Evolutionary conservation across 2,888 invertebrate genomes (phyloP), one percentile per base, ranked within the genome.

Genomic region (Geophilus truncorum): DNA sequence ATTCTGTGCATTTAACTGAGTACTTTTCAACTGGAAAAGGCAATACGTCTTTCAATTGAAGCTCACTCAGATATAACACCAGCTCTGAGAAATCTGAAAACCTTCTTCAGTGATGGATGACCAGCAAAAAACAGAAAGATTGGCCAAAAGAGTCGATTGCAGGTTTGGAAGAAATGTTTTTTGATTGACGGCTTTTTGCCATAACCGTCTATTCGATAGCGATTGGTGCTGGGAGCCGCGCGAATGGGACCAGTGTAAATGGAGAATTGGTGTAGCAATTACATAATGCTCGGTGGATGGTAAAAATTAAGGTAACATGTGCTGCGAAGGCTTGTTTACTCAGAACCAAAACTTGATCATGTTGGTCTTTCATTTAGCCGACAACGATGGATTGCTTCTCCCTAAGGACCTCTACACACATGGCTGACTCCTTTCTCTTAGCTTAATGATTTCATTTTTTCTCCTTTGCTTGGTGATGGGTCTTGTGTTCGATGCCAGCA

Each of bases 361-460:
- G 57, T 62, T 23, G 57, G 57, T 18, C 57, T 62, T 62, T 62
- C 57, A 62, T 62, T 62, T 62, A 23, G 57, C 21, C 57, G 21
- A 40, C 40, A 40, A 62, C 57, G 57, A 62, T 62, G 57, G 57
- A 62, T 62, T 62, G 57, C 57, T 62, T 62, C 18, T 62, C 57
- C 18, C 57, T 62, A 62, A 62, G 57, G 57, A 62, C 21, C 57
- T 62, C 57, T 62, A 23, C 23, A 62, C 57, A 62, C 57, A 18
- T 62, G 57, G 57, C 57, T 62, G 57, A 62, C 21, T 62, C 57
- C 10, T 62, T 62, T 21, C 57, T 62, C 57, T 62, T 62, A 62
- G 57, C 57, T 62, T 62, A 62, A 62, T 62, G 57, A 62, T 62
- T 62, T 62, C 57, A 62, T 18, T 62, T 23, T 62, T 62, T 62